Conservation (phyloP, 1,140 invertebrate genomes). For the Temnothorax longispinosus region DNA sequence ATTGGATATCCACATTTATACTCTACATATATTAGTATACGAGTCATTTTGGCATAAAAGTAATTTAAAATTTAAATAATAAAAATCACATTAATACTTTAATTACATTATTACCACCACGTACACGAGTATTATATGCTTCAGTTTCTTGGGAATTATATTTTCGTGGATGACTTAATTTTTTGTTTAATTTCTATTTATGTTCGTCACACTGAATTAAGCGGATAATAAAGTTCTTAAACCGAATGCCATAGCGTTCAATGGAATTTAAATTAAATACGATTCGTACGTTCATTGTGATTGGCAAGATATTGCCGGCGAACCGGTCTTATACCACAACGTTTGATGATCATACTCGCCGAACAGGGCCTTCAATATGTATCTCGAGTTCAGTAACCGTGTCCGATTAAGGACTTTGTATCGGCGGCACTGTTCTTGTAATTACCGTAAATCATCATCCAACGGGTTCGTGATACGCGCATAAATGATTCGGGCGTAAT, state of each 20-base stretch:
- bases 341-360: background rate
- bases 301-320: background rate
- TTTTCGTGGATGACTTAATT: background rate
- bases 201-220: background rate
- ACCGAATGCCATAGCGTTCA: background rate
- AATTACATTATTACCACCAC: background rate
- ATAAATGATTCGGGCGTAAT: slow-evolving; percentile 26
- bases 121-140: too few relatives aligned
- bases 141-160: background rate
- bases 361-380: background rate
- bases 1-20: background rate
- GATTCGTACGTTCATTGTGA: background rate
- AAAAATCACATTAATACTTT: background rate
- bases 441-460: slow-evolving; percentile 26
- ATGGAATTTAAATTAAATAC: background rate
- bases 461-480: background rate
- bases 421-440: background rate
- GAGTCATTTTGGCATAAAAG: background rate
- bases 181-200: background rate
- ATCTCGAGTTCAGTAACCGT: slow-evolving; percentile 24
- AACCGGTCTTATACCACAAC: background rate
- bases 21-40: background rate
- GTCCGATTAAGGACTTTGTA: slow-evolving; percentile 16
- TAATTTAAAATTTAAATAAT: background rate
- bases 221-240: background rate